These are phyloP conservation scores for Scarus forsteni DNA, from an alignment of 2,797 vertebrate species.

Conservation along the genomic window DNA sequence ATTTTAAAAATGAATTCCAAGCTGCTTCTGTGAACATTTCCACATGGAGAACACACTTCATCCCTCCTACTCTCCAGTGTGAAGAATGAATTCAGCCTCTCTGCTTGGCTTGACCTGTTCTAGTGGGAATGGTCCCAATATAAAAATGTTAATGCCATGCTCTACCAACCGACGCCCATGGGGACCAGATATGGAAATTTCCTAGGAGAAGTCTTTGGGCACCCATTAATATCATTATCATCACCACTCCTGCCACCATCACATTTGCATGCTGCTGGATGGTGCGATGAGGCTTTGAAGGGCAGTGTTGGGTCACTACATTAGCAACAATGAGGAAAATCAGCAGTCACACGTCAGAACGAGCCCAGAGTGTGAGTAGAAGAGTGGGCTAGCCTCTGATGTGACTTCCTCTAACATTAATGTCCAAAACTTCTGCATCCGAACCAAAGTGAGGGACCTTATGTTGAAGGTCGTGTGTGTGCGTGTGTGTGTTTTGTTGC, in stretches of 20 bases:
- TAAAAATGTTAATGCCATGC: constrained; percentile 70
- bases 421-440: constrained; percentile 14
- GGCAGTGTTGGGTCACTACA: constrained; percentile 22
- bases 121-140: constrained; percentile 64
- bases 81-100: constrained; percentile 48
- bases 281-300: constrained; percentile 32
- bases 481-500: constrained; percentile 47
- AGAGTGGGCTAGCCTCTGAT: not conserved
- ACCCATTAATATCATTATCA: constrained; percentile 72
- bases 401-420: constrained; percentile 20
- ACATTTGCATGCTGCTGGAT: constrained; percentile 45
- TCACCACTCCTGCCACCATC: constrained; percentile 42
- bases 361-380: not conserved
- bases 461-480: constrained; percentile 31
- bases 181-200: constrained; percentile 71
- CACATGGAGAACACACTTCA: constrained; percentile 28
- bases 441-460: not conserved
- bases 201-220: constrained; percentile 59
- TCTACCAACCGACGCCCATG: constrained; percentile 58
- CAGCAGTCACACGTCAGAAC: constrained; percentile 25
- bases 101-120: constrained; percentile 54
- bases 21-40: constrained; percentile 10
- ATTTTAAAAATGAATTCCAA: constrained; percentile 14
- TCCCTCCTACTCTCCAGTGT: constrained; percentile 14
- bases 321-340: constrained; percentile 3